Base-by-base conservation (phyloP, 1,140 invertebrate species). In the Megalonaias nervosa region DNA sequence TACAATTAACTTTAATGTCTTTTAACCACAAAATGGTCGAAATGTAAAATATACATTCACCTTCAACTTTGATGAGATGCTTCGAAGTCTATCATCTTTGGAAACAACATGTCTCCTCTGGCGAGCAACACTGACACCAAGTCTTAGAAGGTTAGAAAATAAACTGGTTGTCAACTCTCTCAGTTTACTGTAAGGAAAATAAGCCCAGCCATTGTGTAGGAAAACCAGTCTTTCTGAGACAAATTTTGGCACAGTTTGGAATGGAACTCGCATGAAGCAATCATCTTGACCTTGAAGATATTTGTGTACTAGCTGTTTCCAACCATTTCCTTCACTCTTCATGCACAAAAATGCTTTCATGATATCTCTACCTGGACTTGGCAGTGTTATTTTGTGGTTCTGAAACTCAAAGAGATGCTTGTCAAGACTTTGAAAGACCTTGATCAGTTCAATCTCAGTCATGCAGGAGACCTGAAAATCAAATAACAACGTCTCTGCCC, bases 401-500 rank as follows among this genome's bases (percentile, higher is more conserved):
- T 48, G 6, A 31, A 55, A 56, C 12, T 16, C 12, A 15, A 2
- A 55, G 23, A 72, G 31, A 21, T 48, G 6, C 19, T 48, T 65
- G 15, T 16, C 56, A 12, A 19, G 23, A 17, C n/a, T 17, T 4
- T 38, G 38, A 23, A 74, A 77, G 56, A 81, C 59, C 21, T 57
- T 68, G 65, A 67, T 77, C 38, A 85, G 62, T 76, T 85, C 84
- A 48, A 78, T 67, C 21, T 77, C 68, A 15, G 61, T 78, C 80
- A 85, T 81, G 57, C 80, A 80, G 17, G 75, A 78, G 60, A 82
- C 83, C 2, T 78, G 69, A 38, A 80, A 83, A 26, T 83, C 77
- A 75, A 85, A 85, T 23, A 83, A 67, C 26, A 73, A 61, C 19
- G 77, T 81, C 66, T 85, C 84, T 58, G 84, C 80, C 59, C 72